A percentile compares a stretch with the other conserved stretches of the same genome.
These are phyloP conservation scores for Julus scandinavius DNA, from an alignment of 2,888 invertebrate species.

Conservation along the genomic window DNA sequence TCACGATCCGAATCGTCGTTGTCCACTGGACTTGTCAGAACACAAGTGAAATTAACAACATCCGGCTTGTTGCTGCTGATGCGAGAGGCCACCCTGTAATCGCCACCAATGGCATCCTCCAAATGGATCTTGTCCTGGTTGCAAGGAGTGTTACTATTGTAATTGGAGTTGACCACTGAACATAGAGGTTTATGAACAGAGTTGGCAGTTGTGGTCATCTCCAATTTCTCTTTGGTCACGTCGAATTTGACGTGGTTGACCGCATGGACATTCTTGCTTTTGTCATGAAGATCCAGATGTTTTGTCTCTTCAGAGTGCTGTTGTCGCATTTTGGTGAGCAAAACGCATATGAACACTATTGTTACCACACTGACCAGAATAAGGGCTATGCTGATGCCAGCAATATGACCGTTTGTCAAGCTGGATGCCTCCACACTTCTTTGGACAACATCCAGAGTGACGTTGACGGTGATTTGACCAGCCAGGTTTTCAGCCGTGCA, in stretches of 20 bases:
- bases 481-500: constrained; percentile 89
- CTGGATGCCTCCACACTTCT: constrained; percentile 42
- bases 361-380: constrained; percentile 50
- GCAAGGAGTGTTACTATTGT: constrained; percentile 15
- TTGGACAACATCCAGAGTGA: constrained; percentile 72
- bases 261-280: constrained; percentile 38
- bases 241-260: constrained; percentile 56
- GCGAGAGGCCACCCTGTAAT: constrained; percentile 9
- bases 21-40: constrained; percentile 1
- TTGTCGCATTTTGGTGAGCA: constrained; percentile 49
- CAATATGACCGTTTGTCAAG: constrained; percentile 50
- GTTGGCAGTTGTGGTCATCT: constrained; percentile 8
- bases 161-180: constrained; percentile 32
- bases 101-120: constrained; percentile 52
- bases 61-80: constrained; percentile 54
- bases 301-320: constrained; percentile 55
- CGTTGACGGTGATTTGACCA: constrained; percentile 81
- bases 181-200: constrained; percentile 47
- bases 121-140: constrained; percentile 44
- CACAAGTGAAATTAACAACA: constrained; percentile 55
- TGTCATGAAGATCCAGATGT: constrained; percentile 47
- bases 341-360: constrained; percentile 48
- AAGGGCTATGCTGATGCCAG: constrained; percentile 49
- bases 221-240: constrained; percentile 51
- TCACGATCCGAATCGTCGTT: not conserved